Evolutionary conservation across 2,888 invertebrate species (phyloP), one percentile per base, ranked within the genome.

Genomic region (Pasiphila rectangulata): DNA sequence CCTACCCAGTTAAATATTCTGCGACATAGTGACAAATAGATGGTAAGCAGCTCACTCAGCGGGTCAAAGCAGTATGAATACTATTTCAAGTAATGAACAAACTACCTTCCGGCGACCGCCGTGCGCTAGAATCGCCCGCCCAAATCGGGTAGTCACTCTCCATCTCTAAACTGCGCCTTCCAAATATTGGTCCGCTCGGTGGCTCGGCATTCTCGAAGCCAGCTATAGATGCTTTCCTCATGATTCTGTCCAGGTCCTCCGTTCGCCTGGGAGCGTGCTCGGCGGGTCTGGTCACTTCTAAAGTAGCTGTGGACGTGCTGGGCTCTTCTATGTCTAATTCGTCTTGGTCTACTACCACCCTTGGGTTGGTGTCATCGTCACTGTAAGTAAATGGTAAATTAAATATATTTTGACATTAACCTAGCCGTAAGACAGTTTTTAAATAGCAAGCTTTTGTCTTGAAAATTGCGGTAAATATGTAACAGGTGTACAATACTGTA

Each of bases 331-430:
- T 63, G 30, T 86, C 87, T 30, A 96, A 83, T 70, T 97, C 96
- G 70, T 97, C 96, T 77, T 95, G 94, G 58, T 94, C 94, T 37
- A 94, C 93, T 16, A 95, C 94, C 0, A 97, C 95, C 67, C 94
- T 84, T 15, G 96, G 96, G 85, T 95, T 96, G 4, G 90, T 92
- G 19, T 93, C 94, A 19, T 91, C 92, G 48, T 95, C 95, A 67
- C 94, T 94, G 61, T 16, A 45, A 51, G 37, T 17, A 4, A 19
- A n/a, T 30, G 16, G 25, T 5, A 25, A 25, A 9, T 24, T 2
- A 1, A 24, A 24, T 9, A n/a, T n/a, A n/a, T n/a, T n/a, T n/a
- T n/a, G n/a, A n/a, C n/a, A n/a, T n/a, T n/a, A n/a, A n/a, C n/a
- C n/a, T n/a, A n/a, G n/a, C n/a, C n/a, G n/a, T n/a, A n/a, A n/a